These are phyloP conservation scores for Drosophila cognata DNA, from an alignment of 2,888 invertebrate genomes.

Conservation along the genomic window DNA sequence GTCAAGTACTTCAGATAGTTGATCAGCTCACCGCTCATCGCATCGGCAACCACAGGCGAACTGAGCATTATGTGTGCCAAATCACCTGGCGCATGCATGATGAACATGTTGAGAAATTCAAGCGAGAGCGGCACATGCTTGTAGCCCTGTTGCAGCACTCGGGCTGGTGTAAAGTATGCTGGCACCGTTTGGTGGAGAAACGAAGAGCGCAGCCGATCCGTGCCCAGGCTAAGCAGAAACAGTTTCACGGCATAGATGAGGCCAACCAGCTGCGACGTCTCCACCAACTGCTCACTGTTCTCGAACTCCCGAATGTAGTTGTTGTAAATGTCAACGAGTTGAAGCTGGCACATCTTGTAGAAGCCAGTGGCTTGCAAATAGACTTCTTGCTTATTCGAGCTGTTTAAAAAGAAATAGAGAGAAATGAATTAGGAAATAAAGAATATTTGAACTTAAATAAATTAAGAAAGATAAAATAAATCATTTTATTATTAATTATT, in stretches of 20 bases:
- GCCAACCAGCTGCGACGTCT: slow-evolving; percentile 72
- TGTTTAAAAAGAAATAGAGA: slow-evolving; percentile 25
- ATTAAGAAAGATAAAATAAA: neutral
- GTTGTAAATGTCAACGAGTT: slow-evolving; percentile 78
- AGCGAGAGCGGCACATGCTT: slow-evolving; percentile 79
- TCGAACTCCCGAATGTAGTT: slow-evolving; percentile 78
- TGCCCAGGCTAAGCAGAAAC: slow-evolving; percentile 79
- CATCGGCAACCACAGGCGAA: slow-evolving; percentile 83
- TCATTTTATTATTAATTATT: neutral
- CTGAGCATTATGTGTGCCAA: slow-evolving; percentile 82
- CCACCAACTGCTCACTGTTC: slow-evolving; percentile 45
- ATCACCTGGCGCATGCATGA: slow-evolving; percentile 80
- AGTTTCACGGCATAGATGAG: slow-evolving; percentile 83
- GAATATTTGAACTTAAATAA: neutral
- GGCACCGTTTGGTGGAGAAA: slow-evolving; percentile 79
- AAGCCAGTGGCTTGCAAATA: slow-evolving; percentile 84
- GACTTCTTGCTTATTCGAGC: slow-evolving; percentile 83
- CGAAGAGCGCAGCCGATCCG: slow-evolving; percentile 79
- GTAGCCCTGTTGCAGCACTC: slow-evolving; percentile 70
- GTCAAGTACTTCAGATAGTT: slow-evolving; percentile 78
- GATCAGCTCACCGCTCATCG: slow-evolving; percentile 82
- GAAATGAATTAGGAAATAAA: neutral
- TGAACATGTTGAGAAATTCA: slow-evolving; percentile 83
- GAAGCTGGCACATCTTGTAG: slow-evolving; percentile 84
- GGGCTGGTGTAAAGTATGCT: slow-evolving; percentile 75